Base-by-base conservation (phyloP, 2,888 invertebrate species). In the Drosophila flavopinicola region DNA sequence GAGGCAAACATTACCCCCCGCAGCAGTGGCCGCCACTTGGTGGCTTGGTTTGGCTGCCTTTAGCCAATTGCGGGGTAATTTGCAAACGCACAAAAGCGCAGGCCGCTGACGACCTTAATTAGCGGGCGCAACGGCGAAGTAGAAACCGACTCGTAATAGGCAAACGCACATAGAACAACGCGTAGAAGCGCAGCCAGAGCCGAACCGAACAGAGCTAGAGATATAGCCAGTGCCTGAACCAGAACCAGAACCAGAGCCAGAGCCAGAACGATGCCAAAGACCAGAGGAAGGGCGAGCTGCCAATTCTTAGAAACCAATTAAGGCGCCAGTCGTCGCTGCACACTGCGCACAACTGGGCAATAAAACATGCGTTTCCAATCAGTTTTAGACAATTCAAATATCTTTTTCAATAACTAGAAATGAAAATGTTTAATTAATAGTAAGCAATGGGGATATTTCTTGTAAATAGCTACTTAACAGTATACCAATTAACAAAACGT, bases 81-180 rank as follows among this genome's bases (percentile, higher is more conserved):
- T 85, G 84, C 86, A 83, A 83, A 83, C 83, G 80, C 85, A 82
- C 79, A 75, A 73, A 73, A 70, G 74, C 71, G 67, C 75, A 67
- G 47, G 64, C 70, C 75, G 64, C 73, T 67, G 85, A 80, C 80
- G 85, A 84, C 88, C 87, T 86, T 88, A 88, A 88, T 88, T 88
- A 88, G 75, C 87, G 69, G 79, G 73, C 80, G 72, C 35, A 52
- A 57, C 57, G 57, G 63, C 15, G 27, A 42, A 37, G 59, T 29
- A 61, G 65, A 61, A 65, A 52, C 41, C 48, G 47, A 52, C 61
- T 57, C 52, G 52, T 67, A 71, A 75, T 75, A 74, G 75, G 57
- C 74, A 75, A 71, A 67, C 66, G 69, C 74, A 76, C 68, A 65
- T 67, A 69, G 77, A 60, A 60, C 32, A 58, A 33, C 57, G 27